Evolutionary conservation across 2,113 vertebrate genomes (phyloP).

Genomic region (Halichoerus grypus): DNA sequence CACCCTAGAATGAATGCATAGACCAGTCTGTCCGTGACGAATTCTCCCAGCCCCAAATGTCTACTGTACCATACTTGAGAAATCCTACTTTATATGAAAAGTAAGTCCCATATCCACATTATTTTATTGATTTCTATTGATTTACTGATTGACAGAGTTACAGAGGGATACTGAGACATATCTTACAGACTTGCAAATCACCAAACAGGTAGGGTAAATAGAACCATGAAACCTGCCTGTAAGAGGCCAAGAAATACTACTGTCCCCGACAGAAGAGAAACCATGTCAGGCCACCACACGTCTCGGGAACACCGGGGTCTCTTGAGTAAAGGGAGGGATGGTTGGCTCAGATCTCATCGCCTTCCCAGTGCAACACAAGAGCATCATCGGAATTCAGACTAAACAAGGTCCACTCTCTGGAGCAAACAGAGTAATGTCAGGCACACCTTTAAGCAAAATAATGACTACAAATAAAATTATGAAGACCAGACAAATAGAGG

Average conservation of each 20-base stretch:
- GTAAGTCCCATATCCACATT: not conserved
- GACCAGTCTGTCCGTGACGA: not conserved
- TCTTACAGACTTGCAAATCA: not conserved
- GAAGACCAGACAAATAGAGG: not conserved
- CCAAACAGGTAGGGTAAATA: not conserved
- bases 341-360: not conserved
- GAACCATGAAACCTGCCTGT: not conserved
- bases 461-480: not conserved
- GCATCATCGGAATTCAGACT: not conserved
- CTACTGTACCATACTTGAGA: fast-evolving
- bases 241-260: not conserved
- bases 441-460: not conserved
- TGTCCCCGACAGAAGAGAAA: not conserved
- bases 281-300: not conserved
- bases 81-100: not conserved
- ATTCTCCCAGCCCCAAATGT: not conserved
- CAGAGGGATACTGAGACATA: not conserved
- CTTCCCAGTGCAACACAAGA: not conserved
- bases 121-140: not conserved
- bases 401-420: not conserved
- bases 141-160: not conserved
- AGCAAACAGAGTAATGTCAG: not conserved
- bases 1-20: fast-evolving
- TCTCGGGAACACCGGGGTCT: not conserved
- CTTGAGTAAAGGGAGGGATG: fast-evolving